phyloP scores from a whole-genome alignment of 2,888 invertebrate genomes.

The Rhyacophila evoluta region DNA sequence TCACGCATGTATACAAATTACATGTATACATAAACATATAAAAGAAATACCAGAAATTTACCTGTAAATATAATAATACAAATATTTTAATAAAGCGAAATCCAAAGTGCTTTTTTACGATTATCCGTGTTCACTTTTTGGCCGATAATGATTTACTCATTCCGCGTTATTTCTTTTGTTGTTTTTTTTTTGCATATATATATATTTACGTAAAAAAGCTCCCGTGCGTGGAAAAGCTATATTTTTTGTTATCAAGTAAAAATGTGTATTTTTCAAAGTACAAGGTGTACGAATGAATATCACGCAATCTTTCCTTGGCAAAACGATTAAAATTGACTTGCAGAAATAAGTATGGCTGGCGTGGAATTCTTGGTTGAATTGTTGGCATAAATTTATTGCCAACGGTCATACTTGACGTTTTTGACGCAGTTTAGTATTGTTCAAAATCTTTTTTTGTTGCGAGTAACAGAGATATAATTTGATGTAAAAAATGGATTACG shows the following conservation, averaged over 20 bases:
- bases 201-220: background rate
- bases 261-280: background rate
- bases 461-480: too few species aligned
- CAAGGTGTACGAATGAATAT: background rate
- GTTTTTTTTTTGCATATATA: background rate
- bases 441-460: too few species aligned
- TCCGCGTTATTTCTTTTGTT: background rate
- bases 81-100: background rate
- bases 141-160: slow-evolving; percentile 9
- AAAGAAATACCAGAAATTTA: background rate
- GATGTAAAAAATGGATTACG: background rate
- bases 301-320: background rate
- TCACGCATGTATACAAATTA: too few species aligned
- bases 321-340: slow-evolving; percentile 6
- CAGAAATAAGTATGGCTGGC: background rate
- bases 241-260: slow-evolving; percentile 5
- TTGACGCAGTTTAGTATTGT: too few species aligned
- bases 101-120: background rate
- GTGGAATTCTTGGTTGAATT: background rate
- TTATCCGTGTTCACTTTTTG: background rate
- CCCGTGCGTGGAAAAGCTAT: background rate
- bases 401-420: background rate
- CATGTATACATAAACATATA: too few species aligned
- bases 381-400: background rate
- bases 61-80: background rate